Evolutionary conservation across 37 sponge, comb jelly and placozoan species (phyloP).

Genomic region (Spongilla lacustris): DNA sequence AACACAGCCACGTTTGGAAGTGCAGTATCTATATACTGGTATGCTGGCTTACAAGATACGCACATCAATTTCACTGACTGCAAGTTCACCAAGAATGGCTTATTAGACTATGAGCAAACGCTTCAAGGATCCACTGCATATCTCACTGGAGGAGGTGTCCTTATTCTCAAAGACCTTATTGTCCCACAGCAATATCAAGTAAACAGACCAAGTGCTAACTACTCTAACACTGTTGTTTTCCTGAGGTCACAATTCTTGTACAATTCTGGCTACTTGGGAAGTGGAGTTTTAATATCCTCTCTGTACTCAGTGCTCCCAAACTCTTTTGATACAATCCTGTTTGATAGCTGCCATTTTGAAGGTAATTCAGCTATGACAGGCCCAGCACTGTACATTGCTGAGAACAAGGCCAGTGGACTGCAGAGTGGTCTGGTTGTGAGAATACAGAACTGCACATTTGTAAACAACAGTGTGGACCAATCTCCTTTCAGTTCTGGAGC

Average conservation of each 20-base stretch:
- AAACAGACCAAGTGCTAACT: not conserved
- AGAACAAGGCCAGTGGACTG: constrained; percentile 14
- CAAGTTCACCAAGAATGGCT: constrained; percentile 25
- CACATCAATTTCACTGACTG: constrained; percentile 32
- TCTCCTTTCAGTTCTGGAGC: not conserved
- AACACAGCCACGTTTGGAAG: constrained; percentile 51
- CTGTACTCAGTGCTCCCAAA: not conserved
- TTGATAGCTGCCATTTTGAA: constrained; percentile 35
- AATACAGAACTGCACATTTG: constrained; percentile 4
- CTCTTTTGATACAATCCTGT: not conserved
- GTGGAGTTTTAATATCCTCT: constrained; percentile 15
- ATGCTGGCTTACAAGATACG: constrained; percentile 8
- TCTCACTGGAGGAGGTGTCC: not conserved
- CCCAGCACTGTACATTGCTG: constrained; percentile 14
- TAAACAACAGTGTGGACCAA: constrained; percentile 10
- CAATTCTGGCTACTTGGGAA: not conserved
- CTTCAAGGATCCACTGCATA: not conserved
- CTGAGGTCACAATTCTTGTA: not conserved
- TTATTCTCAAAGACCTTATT: not conserved
- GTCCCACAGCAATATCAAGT: no score
- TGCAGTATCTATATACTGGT: constrained; percentile 30
- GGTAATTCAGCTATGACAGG: constrained; percentile 30
- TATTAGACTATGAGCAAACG: not conserved
- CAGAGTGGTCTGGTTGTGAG: constrained; percentile 35
- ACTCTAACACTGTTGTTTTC: not conserved